Percentiles rank a stretch among this genome's conserved stretches.
phyloP scores from a whole-genome alignment of 2,888 invertebrate genomes.

The Melinopterus prodromus region DNA sequence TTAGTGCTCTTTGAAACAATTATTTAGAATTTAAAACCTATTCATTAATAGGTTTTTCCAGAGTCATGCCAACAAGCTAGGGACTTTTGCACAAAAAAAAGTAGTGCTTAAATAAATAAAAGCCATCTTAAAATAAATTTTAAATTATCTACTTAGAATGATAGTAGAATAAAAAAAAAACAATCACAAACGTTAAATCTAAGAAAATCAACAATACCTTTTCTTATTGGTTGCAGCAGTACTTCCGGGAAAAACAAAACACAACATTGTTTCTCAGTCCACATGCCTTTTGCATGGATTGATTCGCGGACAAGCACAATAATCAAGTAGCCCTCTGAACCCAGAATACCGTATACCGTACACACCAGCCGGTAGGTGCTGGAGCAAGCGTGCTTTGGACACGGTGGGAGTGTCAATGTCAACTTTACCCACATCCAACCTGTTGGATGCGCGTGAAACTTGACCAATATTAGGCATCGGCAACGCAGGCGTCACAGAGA shows the following conservation, averaged over 20 bases:
- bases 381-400: neutral
- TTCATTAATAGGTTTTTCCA: too few species aligned
- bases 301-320: neutral
- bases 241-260: neutral
- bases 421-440: neutral
- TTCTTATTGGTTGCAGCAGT: neutral
- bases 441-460: neutral
- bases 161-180: neutral
- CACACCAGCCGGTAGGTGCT: neutral
- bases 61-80: too few species aligned
- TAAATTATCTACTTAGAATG: too few species aligned
- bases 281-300: neutral
- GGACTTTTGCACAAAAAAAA: too few species aligned
- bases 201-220: neutral
- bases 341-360: neutral
- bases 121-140: too few species aligned
- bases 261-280: neutral
- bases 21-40: too few species aligned
- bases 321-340: neutral
- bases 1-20: too few species aligned
- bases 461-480: neutral
- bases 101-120: too few species aligned
- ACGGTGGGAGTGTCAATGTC: neutral
- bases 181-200: neutral
- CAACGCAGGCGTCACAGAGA: neutral